Evolutionary conservation across 2,113 vertebrate species (phyloP), one percentile per base, ranked within the genome.

Genomic region (Antechinus stuartii): DNA sequence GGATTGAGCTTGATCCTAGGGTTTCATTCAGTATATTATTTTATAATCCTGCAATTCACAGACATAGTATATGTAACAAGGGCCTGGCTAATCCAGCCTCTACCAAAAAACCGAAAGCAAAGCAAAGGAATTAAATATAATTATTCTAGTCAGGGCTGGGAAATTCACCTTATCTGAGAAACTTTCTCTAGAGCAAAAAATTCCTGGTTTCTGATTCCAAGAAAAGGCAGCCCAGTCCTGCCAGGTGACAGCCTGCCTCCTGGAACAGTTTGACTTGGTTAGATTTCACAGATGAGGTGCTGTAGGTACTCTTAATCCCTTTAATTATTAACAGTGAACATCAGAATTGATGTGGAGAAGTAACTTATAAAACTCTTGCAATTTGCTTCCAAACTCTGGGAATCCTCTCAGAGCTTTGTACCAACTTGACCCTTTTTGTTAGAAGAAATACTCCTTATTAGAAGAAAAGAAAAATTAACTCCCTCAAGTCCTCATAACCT

Each of bases 221-320:
- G 57, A 95, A 92, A 96, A 94, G 76, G 24, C 68, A 90, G 49
- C 35, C 2, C 93, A n/a, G 26, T 27, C 90, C 10, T 91, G 55
- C 68, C 91, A 94, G 76, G 92, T 35, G 92, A 55, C 42, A 91
- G 26, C 53, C 90, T 91, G 46, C 3, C 55, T 52, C 22, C 90
- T 50, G 46, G 42, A 92, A 92, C 89, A 91, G 90, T 55, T 91
- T 61, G 55, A 30, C 61, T 92, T 27, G 50, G 91, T 91, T 84
- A 49, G 61, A 97, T 94, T 92, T 90, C 92, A 93, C 89, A 92
- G 57, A 61, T 68, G 68, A 26, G 89, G 35, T 53, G 90, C 91
- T 93, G 91, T 47, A 52, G 57, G 50, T n/a, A 47, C 89, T 92
- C 46, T 92, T 46, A 52, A 0, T n/a, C 54, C 95, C 91, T 55